Conservation (phyloP, 2,888 invertebrate species). For the Mimumesa dahlbomi region DNA sequence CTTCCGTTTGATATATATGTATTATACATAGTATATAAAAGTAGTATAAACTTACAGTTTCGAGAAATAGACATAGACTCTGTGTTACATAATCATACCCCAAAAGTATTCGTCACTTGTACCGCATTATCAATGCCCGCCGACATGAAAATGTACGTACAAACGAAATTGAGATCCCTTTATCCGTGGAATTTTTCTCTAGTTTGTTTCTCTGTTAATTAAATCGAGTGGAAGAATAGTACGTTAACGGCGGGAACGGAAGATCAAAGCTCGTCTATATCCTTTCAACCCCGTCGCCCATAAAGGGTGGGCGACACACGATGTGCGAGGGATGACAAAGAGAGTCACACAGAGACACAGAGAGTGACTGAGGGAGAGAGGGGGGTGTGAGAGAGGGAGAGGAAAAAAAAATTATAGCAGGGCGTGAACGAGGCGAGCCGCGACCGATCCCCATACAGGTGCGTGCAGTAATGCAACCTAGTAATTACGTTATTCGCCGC, state of each 20-base stretch:
- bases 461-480: slow-evolving; percentile 62
- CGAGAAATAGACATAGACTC: no score
- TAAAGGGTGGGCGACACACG: slow-evolving; percentile 3
- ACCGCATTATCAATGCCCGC: no score
- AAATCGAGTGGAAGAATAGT: background rate
- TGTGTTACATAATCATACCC: no score
- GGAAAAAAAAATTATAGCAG: slow-evolving; percentile 34
- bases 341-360: no score
- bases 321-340: background rate
- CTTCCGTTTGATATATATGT: no score
- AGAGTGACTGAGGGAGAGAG: background rate
- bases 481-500: slow-evolving; percentile 68
- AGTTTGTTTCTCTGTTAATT: background rate
- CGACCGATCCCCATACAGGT: slow-evolving; percentile 45
- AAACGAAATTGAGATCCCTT: background rate
- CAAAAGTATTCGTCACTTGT: no score
- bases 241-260: slow-evolving; percentile 2
- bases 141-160: no score
- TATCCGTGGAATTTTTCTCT: background rate
- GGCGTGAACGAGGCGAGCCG: slow-evolving; percentile 44
- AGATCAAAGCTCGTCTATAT: slow-evolving; percentile 39
- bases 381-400: slow-evolving; percentile 15
- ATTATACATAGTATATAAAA: no score
- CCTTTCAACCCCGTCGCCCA: slow-evolving; percentile 20
- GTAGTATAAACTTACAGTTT: no score